phyloP scores from a whole-genome alignment of 2,113 vertebrate species.

The Halcyon senegalensis region DNA sequence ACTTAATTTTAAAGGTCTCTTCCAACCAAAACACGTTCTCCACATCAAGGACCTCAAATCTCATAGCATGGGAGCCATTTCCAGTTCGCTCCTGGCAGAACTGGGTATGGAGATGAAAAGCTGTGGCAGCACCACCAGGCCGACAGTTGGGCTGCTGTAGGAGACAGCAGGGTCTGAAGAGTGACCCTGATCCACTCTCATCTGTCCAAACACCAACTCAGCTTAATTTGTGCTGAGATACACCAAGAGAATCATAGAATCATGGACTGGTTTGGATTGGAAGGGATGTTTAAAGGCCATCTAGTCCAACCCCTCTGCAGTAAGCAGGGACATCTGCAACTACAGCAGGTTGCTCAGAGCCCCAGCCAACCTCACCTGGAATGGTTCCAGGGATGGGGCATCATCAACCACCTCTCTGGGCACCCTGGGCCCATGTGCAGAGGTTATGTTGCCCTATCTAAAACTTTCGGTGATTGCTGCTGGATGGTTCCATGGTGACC shows the following conservation, averaged over 20 bases:
- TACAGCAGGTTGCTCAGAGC: too few species aligned
- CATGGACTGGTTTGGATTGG: too few species aligned
- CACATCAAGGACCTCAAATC: too few species aligned
- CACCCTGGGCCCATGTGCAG: background rate
- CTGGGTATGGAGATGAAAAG: fast-evolving
- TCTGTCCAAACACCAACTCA: background rate
- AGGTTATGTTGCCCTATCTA: background rate
- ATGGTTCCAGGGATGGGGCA: too few species aligned
- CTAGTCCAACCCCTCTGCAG: too few species aligned
- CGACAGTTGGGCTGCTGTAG: fast-evolving
- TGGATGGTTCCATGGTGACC: fast-evolving
- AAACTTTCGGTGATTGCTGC: background rate
- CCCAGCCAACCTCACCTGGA: too few species aligned
- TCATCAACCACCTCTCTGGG: background rate
- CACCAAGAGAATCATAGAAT: too few species aligned
- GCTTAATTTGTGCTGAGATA: background rate
- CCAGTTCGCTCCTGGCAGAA: background rate
- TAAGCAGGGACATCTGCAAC: too few species aligned
- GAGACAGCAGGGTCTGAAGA: fast-evolving
- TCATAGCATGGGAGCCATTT: fast-evolving
- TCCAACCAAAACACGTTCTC: background rate
- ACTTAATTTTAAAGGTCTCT: too few species aligned
- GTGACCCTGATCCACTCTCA: background rate
- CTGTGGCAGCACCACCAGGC: too few species aligned
- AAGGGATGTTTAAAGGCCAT: too few species aligned